Conservation (phyloP, 2,888 invertebrate genomes). For the Noctua comes region DNA sequence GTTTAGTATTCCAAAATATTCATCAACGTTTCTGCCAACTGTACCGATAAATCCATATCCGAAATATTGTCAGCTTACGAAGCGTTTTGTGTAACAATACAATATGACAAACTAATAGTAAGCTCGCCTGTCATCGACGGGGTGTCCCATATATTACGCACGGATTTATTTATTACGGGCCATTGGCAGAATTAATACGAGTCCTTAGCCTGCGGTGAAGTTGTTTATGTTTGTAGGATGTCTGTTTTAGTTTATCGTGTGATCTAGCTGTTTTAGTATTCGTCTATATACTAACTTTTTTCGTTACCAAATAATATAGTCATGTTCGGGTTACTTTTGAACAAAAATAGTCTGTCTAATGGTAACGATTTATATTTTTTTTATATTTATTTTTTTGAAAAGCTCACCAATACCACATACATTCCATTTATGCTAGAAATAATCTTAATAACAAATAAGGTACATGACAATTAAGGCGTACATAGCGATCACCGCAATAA, state of each 20-base stretch:
- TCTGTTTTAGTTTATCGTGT: not conserved
- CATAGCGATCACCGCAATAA: not conserved
- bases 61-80: constrained; percentile 56
- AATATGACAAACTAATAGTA: constrained; percentile 52
- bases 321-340: not conserved
- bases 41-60: constrained; percentile 38
- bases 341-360: not conserved
- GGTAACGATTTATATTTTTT: not conserved
- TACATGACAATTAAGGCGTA: not conserved
- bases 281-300: not conserved
- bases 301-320: not conserved
- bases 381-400: no score
- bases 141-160: constrained; percentile 50
- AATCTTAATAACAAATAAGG: not conserved
- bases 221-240: constrained; percentile 23
- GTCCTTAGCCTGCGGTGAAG: constrained; percentile 36
- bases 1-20: not conserved
- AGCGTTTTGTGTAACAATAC: constrained; percentile 55
- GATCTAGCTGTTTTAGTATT: not conserved
- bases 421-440: not conserved
- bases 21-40: not conserved
- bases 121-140: constrained; percentile 50
- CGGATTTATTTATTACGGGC: constrained; percentile 62
- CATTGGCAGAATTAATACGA: constrained; percentile 57
- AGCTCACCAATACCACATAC: not conserved